Evolutionary conservation across 2,888 invertebrate species (phyloP).

Genomic region (Perizoma flavofasciatum): DNA sequence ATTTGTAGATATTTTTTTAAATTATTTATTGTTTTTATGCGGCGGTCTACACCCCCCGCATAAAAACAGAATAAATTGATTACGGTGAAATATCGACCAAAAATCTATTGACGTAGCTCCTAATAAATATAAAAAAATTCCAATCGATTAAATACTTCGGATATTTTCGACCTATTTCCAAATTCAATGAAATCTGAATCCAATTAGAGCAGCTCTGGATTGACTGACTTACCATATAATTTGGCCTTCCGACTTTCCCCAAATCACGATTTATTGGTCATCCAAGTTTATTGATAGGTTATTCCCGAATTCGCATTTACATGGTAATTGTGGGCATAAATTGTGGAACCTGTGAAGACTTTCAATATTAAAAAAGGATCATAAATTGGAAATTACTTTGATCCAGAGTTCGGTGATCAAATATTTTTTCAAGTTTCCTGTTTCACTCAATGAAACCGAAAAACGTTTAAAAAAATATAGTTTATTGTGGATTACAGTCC

Average conservation of each 20-base stretch:
- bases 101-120: too few species aligned
- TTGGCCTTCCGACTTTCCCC: constrained; percentile 42
- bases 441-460: too few species aligned
- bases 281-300: constrained; percentile 42
- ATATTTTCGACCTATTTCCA: constrained; percentile 10
- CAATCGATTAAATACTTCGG: too few species aligned
- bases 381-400: constrained; percentile 32
- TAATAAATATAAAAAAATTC: too few species aligned
- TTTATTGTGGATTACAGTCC: too few species aligned
- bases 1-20: too few species aligned
- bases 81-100: too few species aligned
- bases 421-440: not conserved
- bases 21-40: too few species aligned
- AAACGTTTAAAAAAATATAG: too few species aligned
- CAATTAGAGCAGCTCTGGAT: constrained; percentile 35
- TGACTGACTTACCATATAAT: constrained; percentile 40
- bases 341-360: constrained; percentile 38
- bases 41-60: too few species aligned
- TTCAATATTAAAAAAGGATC: constrained; percentile 28
- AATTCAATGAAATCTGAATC: constrained; percentile 16
- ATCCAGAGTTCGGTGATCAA: constrained; percentile 9
- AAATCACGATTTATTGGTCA: constrained; percentile 42
- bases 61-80: too few species aligned
- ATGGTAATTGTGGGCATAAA: constrained; percentile 45
- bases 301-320: constrained; percentile 43